These are phyloP conservation scores for Pseudocheirus occidentalis DNA, from an alignment of 2,797 vertebrate species.

Conservation along the genomic window DNA sequence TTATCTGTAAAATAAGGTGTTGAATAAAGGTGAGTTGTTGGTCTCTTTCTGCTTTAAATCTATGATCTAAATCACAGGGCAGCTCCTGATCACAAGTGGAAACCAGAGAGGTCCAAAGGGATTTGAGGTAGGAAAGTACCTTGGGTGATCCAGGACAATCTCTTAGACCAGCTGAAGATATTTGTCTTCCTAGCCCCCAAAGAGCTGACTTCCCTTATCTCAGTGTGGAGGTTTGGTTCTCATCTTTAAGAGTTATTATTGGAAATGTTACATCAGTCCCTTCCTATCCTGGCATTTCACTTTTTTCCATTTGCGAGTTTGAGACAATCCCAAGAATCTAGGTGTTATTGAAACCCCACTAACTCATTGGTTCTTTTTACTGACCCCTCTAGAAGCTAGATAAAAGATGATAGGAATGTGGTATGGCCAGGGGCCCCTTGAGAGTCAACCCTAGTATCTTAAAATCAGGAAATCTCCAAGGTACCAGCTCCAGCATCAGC, in stretches of 20 bases:
- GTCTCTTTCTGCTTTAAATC: not conserved
- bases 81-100: not conserved
- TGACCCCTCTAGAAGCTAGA: not conserved
- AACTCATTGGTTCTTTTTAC: not conserved
- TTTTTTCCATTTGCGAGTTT: not conserved
- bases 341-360: not conserved
- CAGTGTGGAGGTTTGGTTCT: accelerated
- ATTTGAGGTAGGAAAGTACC: not conserved
- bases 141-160: not conserved
- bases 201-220: not conserved
- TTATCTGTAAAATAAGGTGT: not conserved
- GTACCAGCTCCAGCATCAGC: too few species aligned
- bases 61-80: not conserved
- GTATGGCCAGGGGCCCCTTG: not conserved
- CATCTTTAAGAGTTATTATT: slow-evolving; percentile 4
- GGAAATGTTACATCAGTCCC: not conserved
- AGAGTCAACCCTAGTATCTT: not conserved
- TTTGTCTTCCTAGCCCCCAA: not conserved
- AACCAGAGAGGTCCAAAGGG: not conserved
- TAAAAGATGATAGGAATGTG: not conserved
- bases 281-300: not conserved
- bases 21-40: not conserved
- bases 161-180: not conserved
- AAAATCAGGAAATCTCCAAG: not conserved
- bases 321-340: not conserved